Base-by-base conservation (phyloP, 1,140 invertebrate species). In the Drosophila nannoptera region DNA sequence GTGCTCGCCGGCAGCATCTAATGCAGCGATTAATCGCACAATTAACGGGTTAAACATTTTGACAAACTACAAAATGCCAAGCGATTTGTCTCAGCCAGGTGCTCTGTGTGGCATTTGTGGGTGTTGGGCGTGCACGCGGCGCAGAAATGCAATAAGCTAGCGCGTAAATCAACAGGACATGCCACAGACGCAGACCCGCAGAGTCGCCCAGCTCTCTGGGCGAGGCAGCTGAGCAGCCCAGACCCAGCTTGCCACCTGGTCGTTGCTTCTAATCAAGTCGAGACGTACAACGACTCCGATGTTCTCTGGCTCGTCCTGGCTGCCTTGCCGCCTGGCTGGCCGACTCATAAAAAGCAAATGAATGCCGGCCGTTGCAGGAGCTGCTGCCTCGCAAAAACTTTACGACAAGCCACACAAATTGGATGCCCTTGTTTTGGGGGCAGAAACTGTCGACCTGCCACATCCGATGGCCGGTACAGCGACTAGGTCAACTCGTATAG, bases 401-500 rank as follows among this genome's bases (percentile, higher is more conserved):
- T 86, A 86, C 81, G 81, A 86, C 81, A 87, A 86, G 82, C 81
- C 81, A 56, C 81, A 86, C 81, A 86, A 86, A 86, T 86, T 86
- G 81, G 77, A 87, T 48, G 77, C 74, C 56, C 68, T 76, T 64
- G 54, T 75, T 77, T 80, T 56, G 61, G 36, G 36, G 56, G 31
- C 55, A 29, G 33, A n/a, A 40, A 36, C 49, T 54, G 40, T 32
- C 32, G 50, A 16, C 12, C 16, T 52, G 45, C 29, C 40, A 14
- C 32, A 8, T 29, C 14, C 7, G 4, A 12, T 1, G 8, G 8
- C 0, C 38, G 53, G 67, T 52, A 65, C 50, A 55, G 7, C 7
- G n/a, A 33, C 6, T 55, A 11, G 11, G 6, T 46, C 35, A 38
- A 36, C 50, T 42, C 12, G 16, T 6, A 36, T 36, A 33, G 8